Base-by-base conservation (phyloP, 2,888 invertebrate species). In the Thysanoteuthis rhombus region DNA sequence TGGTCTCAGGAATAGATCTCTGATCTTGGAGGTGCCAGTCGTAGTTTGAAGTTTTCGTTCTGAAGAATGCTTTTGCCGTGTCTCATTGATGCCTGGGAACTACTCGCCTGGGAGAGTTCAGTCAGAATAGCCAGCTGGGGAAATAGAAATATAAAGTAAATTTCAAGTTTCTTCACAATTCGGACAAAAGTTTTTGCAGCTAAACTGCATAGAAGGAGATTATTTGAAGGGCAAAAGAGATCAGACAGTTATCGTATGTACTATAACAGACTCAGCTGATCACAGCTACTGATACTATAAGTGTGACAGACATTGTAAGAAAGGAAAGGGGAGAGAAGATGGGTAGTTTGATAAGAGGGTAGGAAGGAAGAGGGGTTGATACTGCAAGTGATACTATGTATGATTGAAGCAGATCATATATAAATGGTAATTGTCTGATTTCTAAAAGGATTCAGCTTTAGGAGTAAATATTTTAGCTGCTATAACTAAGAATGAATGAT, bases 81-180 rank as follows among this genome's bases (percentile, higher is more conserved):
- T 90, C 93, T 94, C 16, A 93, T 92, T 28, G 94, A 90, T 0
- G 94, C 93, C n/a, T 95, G 95, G 52, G 96, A 95, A n/a, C 89
- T 93, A 25, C 93, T 89, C 19, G 94, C 93, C 92, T 95, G 96
- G 38, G 96, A 94, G 1, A 97, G 94, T 92, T 96, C 97, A 52
- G 95, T 95, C 40, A 97, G 94, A 42, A 97, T 96, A 28, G 96
- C 96, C 94, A 96, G 94, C 96, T 96, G 95, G 39, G 95, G 95
- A 90, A 93, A n/a, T 58, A 93, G 94, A 92, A 92, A 28, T 5
- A 28, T 28, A 58, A 25, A 75, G 1, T 75, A 1, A 75, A n/a
- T 32, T 10, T n/a, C 10, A n/a, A 36, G 19, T n/a, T n/a, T 36
- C 2, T 36, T n/a, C 5, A 75, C 75, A 75, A 75, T 75, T 36